These are phyloP conservation scores for Megalonaias nervosa DNA, from an alignment of 1,140 invertebrate species.

Conservation along the genomic window DNA sequence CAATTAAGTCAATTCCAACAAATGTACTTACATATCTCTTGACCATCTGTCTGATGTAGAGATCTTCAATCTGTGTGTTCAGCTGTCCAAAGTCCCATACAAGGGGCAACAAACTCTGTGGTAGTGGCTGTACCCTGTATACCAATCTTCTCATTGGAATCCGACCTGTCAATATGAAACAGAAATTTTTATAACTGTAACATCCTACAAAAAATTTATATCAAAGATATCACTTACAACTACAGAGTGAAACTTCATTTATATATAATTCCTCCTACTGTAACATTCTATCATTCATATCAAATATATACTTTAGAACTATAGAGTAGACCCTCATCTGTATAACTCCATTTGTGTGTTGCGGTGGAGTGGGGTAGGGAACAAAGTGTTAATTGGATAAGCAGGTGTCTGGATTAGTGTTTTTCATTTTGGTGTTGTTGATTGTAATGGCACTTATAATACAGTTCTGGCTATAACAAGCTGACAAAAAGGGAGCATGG, in stretches of 20 bases:
- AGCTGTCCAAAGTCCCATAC: constrained; percentile 68
- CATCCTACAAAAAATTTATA: constrained; percentile 44
- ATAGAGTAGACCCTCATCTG: constrained; percentile 52
- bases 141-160: constrained; percentile 66
- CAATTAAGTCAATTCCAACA: too few relatives aligned
- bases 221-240: constrained; percentile 63
- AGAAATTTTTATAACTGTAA: constrained; percentile 42
- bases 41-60: constrained; percentile 64
- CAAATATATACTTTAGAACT: constrained; percentile 62
- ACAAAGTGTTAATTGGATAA: too few relatives aligned
- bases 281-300: constrained; percentile 54
- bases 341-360: too few relatives aligned
- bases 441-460: too few relatives aligned
- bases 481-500: too few relatives aligned
- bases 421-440: too few relatives aligned
- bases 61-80: constrained; percentile 49
- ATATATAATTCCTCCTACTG: constrained; percentile 55
- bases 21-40: constrained; percentile 44
- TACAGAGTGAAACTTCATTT: constrained; percentile 57
- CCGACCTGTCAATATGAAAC: constrained; percentile 17
- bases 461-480: too few relatives aligned
- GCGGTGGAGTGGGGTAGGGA: too few relatives aligned
- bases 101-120: constrained; percentile 61
- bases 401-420: too few relatives aligned
- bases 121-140: constrained; percentile 62